Base-by-base conservation (phyloP, 2,113 vertebrate genomes). In the Ibidorhyncha struthersii region DNA sequence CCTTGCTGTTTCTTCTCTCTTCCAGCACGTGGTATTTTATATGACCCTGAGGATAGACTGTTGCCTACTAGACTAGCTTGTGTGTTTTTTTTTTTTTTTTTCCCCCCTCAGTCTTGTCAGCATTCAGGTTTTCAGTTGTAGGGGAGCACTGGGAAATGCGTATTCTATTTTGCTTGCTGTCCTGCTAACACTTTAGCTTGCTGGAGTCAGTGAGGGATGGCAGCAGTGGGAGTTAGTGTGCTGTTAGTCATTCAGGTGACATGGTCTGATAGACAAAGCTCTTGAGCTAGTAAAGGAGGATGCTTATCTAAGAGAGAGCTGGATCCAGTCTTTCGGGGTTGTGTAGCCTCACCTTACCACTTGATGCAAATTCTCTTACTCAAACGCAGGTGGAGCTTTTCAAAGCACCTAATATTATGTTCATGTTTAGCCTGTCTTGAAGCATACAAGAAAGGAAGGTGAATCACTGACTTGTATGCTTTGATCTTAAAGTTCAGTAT, bases 401-500 rank as follows among this genome's bases (percentile, higher is more conserved):
- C 74, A 63, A 58, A 80, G 84, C 25, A 47, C 56, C 58, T 73
- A 4, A 27, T 66, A 8, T 7, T 43, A 21, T 38, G 69, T 49
- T 88, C 1, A 1, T 86, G 85, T 86, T 79, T 61, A 78, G 69
- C 88, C 76, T 19, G 4, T 63, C 86, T 95, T 4, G 5, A 69
- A 66, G 70, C 36, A 2, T 30, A 22, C 58, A 58, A 61, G 79
- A 47, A 36, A 66, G 87, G 89, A 55, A 79, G 21, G 83, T 85
- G 91, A 96, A 85, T 94, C 69, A 67, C 86, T 82, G 38, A 4
- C 79, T 14, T 16, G 5, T 82, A 55, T 53, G 21, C 93, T 94
- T 93, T 97, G 84, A 94, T 95, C 96, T 93, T 53, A n/a, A 62
- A 55, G 80, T 62, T 95, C 40, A 30, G 41, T 36, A 5, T 78